These are phyloP conservation scores for Dermolepida albohirtum DNA, from an alignment of 2,888 invertebrate species.

Conservation along the genomic window DNA sequence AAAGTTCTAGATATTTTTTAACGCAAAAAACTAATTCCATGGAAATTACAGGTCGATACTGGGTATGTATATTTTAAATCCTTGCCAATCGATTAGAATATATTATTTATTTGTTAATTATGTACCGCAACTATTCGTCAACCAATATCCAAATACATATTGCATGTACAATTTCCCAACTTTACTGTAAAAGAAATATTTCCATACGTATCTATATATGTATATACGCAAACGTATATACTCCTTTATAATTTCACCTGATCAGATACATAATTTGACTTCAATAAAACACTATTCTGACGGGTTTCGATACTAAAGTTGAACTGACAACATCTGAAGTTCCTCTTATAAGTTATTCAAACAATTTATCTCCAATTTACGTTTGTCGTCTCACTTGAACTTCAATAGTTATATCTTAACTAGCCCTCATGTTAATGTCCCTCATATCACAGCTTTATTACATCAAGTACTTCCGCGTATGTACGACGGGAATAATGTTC, in stretches of 20 bases:
- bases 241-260: slow-evolving; percentile 4
- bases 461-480: slow-evolving; percentile 22
- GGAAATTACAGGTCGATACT: too few relatives aligned
- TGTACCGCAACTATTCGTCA: too few relatives aligned
- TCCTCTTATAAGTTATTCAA: slow-evolving; percentile 31
- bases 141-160: too few relatives aligned
- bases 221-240: neutral
- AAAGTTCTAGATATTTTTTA: too few relatives aligned
- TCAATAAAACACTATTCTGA: slow-evolving; percentile 24
- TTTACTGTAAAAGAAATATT: neutral
- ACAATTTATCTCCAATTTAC: slow-evolving; percentile 26
- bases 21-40: too few relatives aligned
- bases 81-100: too few relatives aligned
- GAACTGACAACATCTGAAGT: slow-evolving; percentile 1
- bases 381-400: slow-evolving; percentile 29
- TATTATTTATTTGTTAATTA: too few relatives aligned
- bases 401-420: slow-evolving; percentile 33
- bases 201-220: neutral
- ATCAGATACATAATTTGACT: slow-evolving; percentile 9
- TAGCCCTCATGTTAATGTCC: slow-evolving; percentile 34
- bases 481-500: slow-evolving; percentile 6
- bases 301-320: slow-evolving; percentile 13
- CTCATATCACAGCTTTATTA: slow-evolving; percentile 34
- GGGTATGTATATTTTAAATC: too few relatives aligned
- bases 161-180: too few relatives aligned